A percentile compares a stretch with the other conserved stretches of the same genome.
Conservation (phyloP, 2,113 vertebrate species). For the Ancistrus triradiatus region DNA sequence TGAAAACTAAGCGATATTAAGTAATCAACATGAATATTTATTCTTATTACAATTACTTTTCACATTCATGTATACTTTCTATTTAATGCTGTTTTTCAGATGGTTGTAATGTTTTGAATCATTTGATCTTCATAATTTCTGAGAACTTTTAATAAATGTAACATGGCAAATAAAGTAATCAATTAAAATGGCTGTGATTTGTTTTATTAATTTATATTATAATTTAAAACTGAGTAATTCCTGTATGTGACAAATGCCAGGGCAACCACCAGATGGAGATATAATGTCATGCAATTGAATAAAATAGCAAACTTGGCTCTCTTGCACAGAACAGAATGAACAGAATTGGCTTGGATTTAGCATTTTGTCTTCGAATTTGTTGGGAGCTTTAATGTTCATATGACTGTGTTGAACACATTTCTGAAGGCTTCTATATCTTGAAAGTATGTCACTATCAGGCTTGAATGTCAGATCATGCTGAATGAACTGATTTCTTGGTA, state of each 20-base stretch:
- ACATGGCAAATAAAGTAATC: neutral
- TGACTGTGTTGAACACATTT: neutral
- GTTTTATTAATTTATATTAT: neutral
- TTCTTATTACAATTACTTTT: too few relatives aligned
- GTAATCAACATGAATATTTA: too few relatives aligned
- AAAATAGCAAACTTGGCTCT: neutral
- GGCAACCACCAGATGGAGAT: constrained; percentile 38
- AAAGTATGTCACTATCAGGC: neutral
- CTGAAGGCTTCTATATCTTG: neutral
- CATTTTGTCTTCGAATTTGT: neutral
- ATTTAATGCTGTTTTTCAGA: neutral
- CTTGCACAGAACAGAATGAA: neutral
- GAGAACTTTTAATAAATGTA: neutral
- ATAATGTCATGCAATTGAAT: neutral
- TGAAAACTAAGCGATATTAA: too few relatives aligned
- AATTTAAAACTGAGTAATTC: neutral
- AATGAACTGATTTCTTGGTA: neutral
- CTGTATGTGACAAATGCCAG: too few relatives aligned
- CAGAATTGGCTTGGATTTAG: neutral
- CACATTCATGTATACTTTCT: too few relatives aligned
- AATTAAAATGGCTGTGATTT: neutral
- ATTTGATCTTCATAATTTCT: neutral
- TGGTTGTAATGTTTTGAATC: neutral
- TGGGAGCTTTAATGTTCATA: neutral
- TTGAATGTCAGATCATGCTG: constrained; percentile 4